phyloP scores from a whole-genome alignment of 2,888 invertebrate species.

The Pocota personata region DNA sequence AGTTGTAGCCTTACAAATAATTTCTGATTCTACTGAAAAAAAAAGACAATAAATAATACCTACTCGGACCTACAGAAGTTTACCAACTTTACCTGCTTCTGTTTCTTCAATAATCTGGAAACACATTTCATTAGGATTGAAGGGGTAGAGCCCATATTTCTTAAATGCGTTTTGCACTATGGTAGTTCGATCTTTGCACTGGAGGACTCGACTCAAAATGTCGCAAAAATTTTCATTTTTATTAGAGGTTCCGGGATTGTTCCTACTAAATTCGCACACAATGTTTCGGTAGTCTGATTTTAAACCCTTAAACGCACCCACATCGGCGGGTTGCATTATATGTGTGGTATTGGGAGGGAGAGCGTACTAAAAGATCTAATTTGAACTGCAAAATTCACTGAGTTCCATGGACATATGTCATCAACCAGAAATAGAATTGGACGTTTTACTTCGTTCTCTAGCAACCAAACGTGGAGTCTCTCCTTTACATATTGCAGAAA shows the following conservation, averaged over 20 bases:
- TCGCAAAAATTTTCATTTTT: background rate
- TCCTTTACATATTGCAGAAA: no score
- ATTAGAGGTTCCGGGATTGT: background rate
- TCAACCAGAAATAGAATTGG: slow-evolving; percentile 1
- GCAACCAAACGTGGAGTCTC: background rate
- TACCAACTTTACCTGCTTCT: no score
- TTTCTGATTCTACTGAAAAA: no score
- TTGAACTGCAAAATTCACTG: slow-evolving; percentile 8
- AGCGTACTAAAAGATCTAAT: background rate
- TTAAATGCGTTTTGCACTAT: no score
- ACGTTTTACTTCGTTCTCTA: background rate
- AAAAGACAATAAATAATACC: no score
- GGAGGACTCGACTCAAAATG: background rate
- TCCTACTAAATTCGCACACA: background rate
- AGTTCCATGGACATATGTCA: slow-evolving; percentile 9
- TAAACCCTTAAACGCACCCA: background rate
- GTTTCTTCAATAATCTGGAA: no score
- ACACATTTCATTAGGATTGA: no score
- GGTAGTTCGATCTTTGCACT: no score
- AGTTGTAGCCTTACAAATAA: no score
- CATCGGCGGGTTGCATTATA: slow-evolving; percentile 17
- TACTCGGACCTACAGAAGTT: no score
- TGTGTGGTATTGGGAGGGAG: slow-evolving; percentile 10
- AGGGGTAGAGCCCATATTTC: no score
- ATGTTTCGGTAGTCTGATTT: slow-evolving; percentile 10